Conservation (phyloP, 1,140 invertebrate genomes). For the Parapsyche elsis region DNA sequence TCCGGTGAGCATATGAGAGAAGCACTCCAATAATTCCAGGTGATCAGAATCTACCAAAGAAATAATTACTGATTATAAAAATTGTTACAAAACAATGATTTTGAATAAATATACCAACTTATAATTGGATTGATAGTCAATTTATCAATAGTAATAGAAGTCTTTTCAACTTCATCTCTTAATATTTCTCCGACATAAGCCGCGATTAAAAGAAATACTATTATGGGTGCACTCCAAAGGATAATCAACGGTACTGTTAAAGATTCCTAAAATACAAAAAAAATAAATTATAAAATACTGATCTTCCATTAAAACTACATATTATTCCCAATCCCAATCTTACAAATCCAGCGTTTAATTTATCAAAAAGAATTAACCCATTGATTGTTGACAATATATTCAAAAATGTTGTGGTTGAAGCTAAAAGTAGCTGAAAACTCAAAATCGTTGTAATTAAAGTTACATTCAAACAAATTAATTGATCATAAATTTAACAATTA, state of each 20-base stretch:
- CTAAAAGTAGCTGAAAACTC: slow-evolving; percentile 25
- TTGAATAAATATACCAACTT: slow-evolving; percentile 31
- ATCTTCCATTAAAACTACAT: too few relatives aligned
- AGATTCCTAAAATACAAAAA: slow-evolving; percentile 29
- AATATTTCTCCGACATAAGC: slow-evolving; percentile 43
- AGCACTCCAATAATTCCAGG: slow-evolving; percentile 43
- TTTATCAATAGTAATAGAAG: slow-evolving; percentile 45
- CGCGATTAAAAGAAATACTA: slow-evolving; percentile 22
- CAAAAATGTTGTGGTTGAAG: slow-evolving; percentile 25
- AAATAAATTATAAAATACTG: background rate
- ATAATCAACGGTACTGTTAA: slow-evolving; percentile 28
- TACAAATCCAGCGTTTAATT: background rate
- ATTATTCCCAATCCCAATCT: too few relatives aligned
- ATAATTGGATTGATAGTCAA: slow-evolving; percentile 38
- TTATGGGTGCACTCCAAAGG: slow-evolving; percentile 37
- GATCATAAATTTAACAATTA: slow-evolving; percentile 16
- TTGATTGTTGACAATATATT: slow-evolving; percentile 35
- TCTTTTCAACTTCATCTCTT: slow-evolving; percentile 33
- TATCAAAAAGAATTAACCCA: slow-evolving; percentile 23
- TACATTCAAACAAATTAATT: background rate
- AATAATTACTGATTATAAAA: background rate
- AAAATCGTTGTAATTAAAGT: too few relatives aligned
- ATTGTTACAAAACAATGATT: background rate
- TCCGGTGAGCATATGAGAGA: slow-evolving; percentile 43
- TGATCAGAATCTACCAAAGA: slow-evolving; percentile 43